Base-by-base conservation (phyloP, 2,113 vertebrate species). In the Burhinus oedicnemus region DNA sequence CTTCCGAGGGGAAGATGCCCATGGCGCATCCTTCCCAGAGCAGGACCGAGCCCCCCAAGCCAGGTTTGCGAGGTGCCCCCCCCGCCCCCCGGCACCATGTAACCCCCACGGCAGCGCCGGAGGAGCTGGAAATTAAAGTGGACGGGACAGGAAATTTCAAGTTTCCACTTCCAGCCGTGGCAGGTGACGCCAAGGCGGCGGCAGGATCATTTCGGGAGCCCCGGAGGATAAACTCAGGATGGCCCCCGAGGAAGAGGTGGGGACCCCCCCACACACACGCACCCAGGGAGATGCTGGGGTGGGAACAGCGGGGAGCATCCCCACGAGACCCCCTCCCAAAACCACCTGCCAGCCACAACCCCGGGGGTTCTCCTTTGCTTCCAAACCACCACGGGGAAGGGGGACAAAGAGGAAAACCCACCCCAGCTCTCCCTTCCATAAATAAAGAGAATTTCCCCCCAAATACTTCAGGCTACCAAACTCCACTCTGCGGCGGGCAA, bases 21-120 rank as follows among this genome's bases (percentile, higher is more conserved):
- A 15, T 1, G 0, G 71, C 4, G 1, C 17, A 12, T 42, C 72
- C 44, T 44, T 27, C 49, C 38, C 0, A 0, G 45, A 6, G 45
- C 9, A 72, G 72, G 7, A n/a, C 2, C 0, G 10, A 78, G 34
- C 45, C 20, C 11, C 52, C 30, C 29, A 49, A 40, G 11, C 11
- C 11, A 12, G 49, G 49, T 23, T 49, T 49, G 21, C 21, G 22
- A 49, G 49, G 49, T 23, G 49, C 18, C 7, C 29, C 8, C 7
- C 6, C 6, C 45, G n/a, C 90, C 55, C 58, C 44, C 61, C 34
- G 4, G 4, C 34, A 23, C 70, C 6, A 0, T 3, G 4, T 29
- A 23, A 38, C 15, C 8, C 16, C 66, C 18, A 1, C 0, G 6
- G 5, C 47, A 0, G 4, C 1, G 11, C 80, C 3, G 22, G 42